phyloP scores from a whole-genome alignment of 2,797 vertebrate species.

The Martes flavigula region DNA sequence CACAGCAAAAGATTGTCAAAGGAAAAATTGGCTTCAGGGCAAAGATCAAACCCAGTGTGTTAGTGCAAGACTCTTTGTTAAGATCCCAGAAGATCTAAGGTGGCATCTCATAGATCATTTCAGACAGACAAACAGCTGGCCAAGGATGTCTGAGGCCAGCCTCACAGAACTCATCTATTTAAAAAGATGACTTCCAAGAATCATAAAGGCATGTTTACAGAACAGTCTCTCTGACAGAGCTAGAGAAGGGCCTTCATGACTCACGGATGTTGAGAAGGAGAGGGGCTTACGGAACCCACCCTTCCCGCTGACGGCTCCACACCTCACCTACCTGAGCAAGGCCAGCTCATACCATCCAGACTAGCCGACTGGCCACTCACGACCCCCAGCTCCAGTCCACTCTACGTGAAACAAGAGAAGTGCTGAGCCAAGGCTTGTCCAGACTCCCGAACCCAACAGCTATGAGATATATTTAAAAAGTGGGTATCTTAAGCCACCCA shows the following conservation, averaged over 20 bases:
- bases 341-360: not conserved
- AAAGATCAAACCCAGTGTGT: not conserved
- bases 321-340: fast-evolving
- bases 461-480: not conserved
- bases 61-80: not conserved
- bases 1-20: not conserved
- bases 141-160: not conserved
- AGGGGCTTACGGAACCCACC: not conserved
- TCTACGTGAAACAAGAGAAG: not conserved
- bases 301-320: not conserved
- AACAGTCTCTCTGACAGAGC: not conserved
- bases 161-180: not conserved
- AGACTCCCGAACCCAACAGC: not conserved
- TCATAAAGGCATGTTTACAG: not conserved
- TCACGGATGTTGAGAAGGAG: not conserved
- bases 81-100: not conserved
- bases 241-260: not conserved
- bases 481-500: not conserved
- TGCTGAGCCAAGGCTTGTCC: not conserved
- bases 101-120: not conserved
- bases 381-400: not conserved
- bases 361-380: not conserved
- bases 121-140: not conserved
- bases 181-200: not conserved
- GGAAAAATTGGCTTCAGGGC: not conserved